Base-by-base conservation (phyloP, 2,888 invertebrate species). In the Diaphora mendica region DNA sequence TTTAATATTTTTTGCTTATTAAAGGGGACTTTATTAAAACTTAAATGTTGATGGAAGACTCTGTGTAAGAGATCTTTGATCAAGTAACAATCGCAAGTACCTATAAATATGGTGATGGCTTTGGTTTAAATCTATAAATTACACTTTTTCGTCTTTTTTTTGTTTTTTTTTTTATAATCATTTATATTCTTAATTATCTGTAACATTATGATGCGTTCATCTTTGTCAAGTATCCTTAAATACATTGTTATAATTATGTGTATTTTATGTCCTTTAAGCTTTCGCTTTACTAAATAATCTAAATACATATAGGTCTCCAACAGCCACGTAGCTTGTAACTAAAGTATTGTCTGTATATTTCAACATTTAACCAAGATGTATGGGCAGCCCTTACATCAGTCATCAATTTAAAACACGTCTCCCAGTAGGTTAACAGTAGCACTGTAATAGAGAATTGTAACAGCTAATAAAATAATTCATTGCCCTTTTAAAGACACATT, bases 401-500 rank as follows among this genome's bases (percentile, higher is more conserved):
- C 51, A 71, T 11, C 15, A 51, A 59, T 35, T 30, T 55, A 7
- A 39, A 35, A 71, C 65, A 71, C 13, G 26, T 59, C 55, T n/a
- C 30, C 30, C 66, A 67, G 55, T 72, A 44, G 67, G 71, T 33
- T 59, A 66, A 59, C 59, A 66, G 55, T 59, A 39, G 66, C 33
- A 30, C 33, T 59, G 11, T 48, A 35, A 67, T 74, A 26, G 64
- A 39, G 70, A 62, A 67, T n/a, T 44, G 64, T 42, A 67, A 44
- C 33, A 8, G 62, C 30, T 44, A 70, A 69, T 62, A 64, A 68
- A 35, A 55, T 33, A 48, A 68, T 64, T 39, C 42, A n/a, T 59
- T 70, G 44, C 48, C 64, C 64, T 64, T 42, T 67, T 72, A 72
- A 39, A 67, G 65, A 51, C 7, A 71, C n/a, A 35, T 33, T 72